phyloP scores from a whole-genome alignment of 2,797 vertebrate genomes.

The Pseudochaenichthys georgianus region DNA sequence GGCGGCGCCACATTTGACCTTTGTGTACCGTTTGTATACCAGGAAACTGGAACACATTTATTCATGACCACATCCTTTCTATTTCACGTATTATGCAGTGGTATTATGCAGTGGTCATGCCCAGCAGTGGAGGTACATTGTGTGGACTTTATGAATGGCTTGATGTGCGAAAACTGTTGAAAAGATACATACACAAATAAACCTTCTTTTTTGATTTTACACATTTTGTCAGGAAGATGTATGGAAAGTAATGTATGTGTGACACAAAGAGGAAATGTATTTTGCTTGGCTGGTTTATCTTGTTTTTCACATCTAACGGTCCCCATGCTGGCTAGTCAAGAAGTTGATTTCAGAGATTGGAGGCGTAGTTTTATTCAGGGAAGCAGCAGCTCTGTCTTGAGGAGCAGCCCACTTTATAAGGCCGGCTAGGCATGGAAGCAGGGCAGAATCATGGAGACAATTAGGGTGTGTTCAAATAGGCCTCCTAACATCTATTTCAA shows the following conservation, averaged over 20 bases:
- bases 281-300: too few relatives aligned
- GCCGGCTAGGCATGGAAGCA: background rate
- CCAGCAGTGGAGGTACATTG: background rate
- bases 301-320: too few relatives aligned
- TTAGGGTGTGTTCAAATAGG: background rate
- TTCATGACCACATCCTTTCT: conserved; percentile 28
- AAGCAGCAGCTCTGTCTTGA: background rate
- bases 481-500: too few relatives aligned
- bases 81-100: conserved; percentile 1
- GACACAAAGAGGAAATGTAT: too few relatives aligned
- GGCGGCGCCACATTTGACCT: conserved; percentile 32
- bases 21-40: conserved; percentile 47
- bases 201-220: too few relatives aligned
- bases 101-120: conserved; percentile 12
- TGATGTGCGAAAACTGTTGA: too few relatives aligned
- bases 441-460: background rate
- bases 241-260: too few relatives aligned
- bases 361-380: background rate
- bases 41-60: conserved; percentile 27
- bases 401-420: background rate
- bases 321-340: too few relatives aligned
- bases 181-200: too few relatives aligned
- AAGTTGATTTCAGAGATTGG: conserved; percentile 5
- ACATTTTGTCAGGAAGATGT: too few relatives aligned
- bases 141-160: conserved; percentile 3